Evolutionary conservation across 92 coral and sea anemone genomes (phyloP).

Genomic region (Nematostella vectensis): DNA sequence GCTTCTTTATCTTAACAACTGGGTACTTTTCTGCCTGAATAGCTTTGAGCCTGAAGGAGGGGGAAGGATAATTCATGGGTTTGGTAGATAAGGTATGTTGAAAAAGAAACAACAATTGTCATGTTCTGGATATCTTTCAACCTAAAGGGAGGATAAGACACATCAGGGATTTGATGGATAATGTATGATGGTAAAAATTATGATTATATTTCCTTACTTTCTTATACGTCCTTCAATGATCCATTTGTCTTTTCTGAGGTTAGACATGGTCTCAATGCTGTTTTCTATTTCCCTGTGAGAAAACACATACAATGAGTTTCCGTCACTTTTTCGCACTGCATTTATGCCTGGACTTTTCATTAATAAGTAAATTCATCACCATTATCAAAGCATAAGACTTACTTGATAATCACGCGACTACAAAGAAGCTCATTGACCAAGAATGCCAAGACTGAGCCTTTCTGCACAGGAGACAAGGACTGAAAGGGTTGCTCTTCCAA

Average conservation of each 20-base stretch:
- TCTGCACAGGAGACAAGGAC: constrained; percentile 67
- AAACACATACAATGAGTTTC: background rate
- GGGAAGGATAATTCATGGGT: background rate
- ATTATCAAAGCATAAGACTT: too few relatives aligned
- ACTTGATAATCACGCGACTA: constrained; percentile 37
- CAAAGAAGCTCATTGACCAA: constrained; percentile 91
- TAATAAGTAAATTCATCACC: too few relatives aligned
- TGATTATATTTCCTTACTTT: constrained; percentile 84
- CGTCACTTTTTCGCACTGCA: too few relatives aligned
- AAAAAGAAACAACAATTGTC: constrained; percentile 7
- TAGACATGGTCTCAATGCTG: constrained; percentile 93
- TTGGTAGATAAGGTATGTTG: constrained; percentile 5
- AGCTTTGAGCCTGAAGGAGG: constrained; percentile 78
- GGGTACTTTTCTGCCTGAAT: constrained; percentile 92
- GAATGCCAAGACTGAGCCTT: constrained; percentile 75
- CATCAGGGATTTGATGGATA: too few relatives aligned
- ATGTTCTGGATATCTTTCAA: background rate
- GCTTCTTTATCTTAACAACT: constrained; percentile 89
- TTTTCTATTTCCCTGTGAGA: constrained; percentile 77
- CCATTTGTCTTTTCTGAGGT: constrained; percentile 90
- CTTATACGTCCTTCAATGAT: constrained; percentile 89
- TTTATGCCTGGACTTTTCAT: too few relatives aligned
- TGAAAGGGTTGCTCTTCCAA: constrained; percentile 73
- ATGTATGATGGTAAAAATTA: too few relatives aligned
- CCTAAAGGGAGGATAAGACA: background rate